These are phyloP conservation scores for Drosophila planitibia DNA, from an alignment of 2,888 invertebrate species.

Conservation along the genomic window DNA sequence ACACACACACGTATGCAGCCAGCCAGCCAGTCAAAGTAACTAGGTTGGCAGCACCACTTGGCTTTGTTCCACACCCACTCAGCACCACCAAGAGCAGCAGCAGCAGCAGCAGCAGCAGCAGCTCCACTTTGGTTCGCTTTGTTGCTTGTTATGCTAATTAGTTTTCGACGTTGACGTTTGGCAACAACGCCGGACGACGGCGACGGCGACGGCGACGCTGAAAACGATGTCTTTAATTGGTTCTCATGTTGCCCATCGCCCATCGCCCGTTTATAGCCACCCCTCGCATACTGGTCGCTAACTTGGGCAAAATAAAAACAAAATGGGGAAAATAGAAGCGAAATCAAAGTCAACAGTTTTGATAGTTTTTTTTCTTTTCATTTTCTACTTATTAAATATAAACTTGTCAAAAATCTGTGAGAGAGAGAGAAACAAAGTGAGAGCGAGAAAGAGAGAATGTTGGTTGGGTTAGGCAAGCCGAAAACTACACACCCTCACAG, in stretches of 20 bases:
- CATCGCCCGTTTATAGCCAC: conserved; percentile 32
- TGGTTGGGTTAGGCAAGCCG: background rate
- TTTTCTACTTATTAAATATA: background rate
- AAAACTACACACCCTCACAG: background rate
- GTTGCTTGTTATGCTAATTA: conserved; percentile 83
- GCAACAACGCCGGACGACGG: conserved; percentile 69
- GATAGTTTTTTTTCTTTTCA: background rate
- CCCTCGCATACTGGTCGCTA: conserved; percentile 1
- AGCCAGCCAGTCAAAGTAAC: conserved; percentile 28
- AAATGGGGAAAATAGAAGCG: background rate
- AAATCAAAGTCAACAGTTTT: conserved; percentile 1
- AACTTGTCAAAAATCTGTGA: background rate
- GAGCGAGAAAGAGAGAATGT: background rate
- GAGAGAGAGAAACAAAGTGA: background rate
- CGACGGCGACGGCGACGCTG: conserved; percentile 30
- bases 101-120: conserved; percentile 19
- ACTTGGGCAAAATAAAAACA: background rate
- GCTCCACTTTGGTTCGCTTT: conserved; percentile 49
- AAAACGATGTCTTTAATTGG: conserved; percentile 83
- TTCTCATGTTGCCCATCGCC: conserved; percentile 81
- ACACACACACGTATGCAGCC: background rate
- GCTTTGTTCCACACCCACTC: conserved; percentile 15
- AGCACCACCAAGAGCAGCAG: conserved; percentile 14
- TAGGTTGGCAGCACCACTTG: conserved; percentile 42
- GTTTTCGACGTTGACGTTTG: conserved; percentile 82